Evolutionary conservation across 2,113 vertebrate species (phyloP), one percentile per base, ranked within the genome.

Genomic region (Sorex araneus): DNA sequence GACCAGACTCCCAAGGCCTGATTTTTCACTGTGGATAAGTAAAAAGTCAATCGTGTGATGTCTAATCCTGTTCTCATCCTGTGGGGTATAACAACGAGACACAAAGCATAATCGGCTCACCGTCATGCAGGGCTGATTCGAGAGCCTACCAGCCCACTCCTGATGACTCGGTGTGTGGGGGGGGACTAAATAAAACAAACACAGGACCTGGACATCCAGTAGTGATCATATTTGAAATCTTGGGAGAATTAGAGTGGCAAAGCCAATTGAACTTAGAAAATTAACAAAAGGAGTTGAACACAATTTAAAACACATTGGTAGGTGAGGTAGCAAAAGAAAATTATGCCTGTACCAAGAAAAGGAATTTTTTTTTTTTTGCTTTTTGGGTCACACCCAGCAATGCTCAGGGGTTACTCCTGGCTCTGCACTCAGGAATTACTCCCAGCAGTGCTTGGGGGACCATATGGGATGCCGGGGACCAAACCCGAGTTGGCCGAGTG

Each of bases 221-320:
- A 84, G 8, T n/a, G 32, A 27, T 69, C 8, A 67, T 27, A 45
- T 81, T 25, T 76, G 19, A 92, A 45, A 84, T 40, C 64, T 79
- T 47, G 40, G 63, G 28, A 66, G 5, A 82, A 57, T 84, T 57
- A 40, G 40, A 32, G 34, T 50, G 28, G 43, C 57, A 86, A 90
- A 79, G 27, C 32, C n/a, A 84, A 84, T 9, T 43, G 60, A 92
- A 83, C 28, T 69, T 83, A 57, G 63, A 75, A 71, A 70, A 84
- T 23, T 28, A 91, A 92, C 71, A 80, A 75, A 89, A 71, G 66
- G 54, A 66, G 70, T 30, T n/a, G 19, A 93, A 79, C 34, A n/a
- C 25, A 71, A 76, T 54, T 40, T 13, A 80, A 32, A 4, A 75
- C 36, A 50, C 78, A 75, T 9, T 45, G 28, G 57, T 21, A 40